Base-by-base conservation (phyloP, 2,797 vertebrate genomes). In the Anguilla megastoma region DNA sequence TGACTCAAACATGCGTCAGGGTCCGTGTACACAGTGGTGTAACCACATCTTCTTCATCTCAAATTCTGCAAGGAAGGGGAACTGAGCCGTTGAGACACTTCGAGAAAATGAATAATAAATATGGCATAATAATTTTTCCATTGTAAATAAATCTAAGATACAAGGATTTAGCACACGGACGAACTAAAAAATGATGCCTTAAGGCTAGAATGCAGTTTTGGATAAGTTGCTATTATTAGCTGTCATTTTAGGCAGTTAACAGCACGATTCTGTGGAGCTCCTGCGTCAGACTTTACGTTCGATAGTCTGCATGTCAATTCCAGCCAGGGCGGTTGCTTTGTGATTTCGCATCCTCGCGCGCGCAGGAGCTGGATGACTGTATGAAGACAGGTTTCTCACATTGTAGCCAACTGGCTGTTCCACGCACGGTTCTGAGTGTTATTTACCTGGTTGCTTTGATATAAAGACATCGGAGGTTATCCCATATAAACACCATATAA, bases 241-340 rank as follows among this genome's bases (percentile, higher is more conserved):
- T 69, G 8, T 69, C 27, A 69, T 69, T 66, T 69, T 27, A 69
- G 24, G 63, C 79, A 9, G 45, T 82, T 48, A 50, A 50, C 79
- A 82, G 79, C 21, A 27, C 74, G 41, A 50, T 18, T 82, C 79
- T 45, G 21, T n/a, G 50, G 41, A 82, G 79, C 79, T 48, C 45
- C 21, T 82, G 79, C 79, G 79, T 82, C 79, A 82, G 79, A 82
- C 79, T 50, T 82, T 82, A 82, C 79, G 79, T 45, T 82, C 45
- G 45, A n/a, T 45, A 82, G 10, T 50, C 79, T n/a, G 79, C 79
- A 82, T 48, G 45, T 50, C 79, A 82, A 50, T 50, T 48, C 8
- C 79, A 82, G 41, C 10, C 21, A 5, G 50, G 79, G 79, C 79
- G 79, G 79, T n/a, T 48, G 79, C 79, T 82, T 50, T n/a, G 41